Conservation (phyloP, 2,888 invertebrate species). For the Drosophila paucipuncta region DNA sequence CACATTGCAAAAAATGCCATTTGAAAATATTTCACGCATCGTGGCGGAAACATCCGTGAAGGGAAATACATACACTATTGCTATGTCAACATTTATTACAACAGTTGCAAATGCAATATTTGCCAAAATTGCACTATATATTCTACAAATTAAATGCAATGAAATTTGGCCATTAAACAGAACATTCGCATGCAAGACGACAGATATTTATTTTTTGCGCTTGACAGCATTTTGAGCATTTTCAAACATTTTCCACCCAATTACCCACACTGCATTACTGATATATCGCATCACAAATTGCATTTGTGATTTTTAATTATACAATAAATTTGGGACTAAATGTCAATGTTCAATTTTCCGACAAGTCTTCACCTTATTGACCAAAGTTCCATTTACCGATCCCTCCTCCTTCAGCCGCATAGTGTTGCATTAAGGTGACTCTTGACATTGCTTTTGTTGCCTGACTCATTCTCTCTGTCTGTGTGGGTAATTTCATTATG, state of each 20-base stretch:
- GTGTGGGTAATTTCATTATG: slow-evolving; percentile 71
- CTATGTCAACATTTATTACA: slow-evolving; percentile 28
- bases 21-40: slow-evolving; percentile 48
- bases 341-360: slow-evolving; percentile 15
- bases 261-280: slow-evolving; percentile 20
- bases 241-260: background rate
- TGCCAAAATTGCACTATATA: slow-evolving; percentile 37
- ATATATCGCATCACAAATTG: slow-evolving; percentile 45
- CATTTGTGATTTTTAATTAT: slow-evolving; percentile 55
- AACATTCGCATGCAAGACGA: background rate
- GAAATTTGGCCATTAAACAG: slow-evolving; percentile 7
- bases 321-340: slow-evolving; percentile 35
- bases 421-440: slow-evolving; percentile 11
- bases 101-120: slow-evolving; percentile 1
- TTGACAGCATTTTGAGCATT: slow-evolving; percentile 7
- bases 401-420: background rate
- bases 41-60: slow-evolving; percentile 10
- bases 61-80: slow-evolving; percentile 13
- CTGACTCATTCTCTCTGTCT: slow-evolving; percentile 16
- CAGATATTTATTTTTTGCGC: background rate
- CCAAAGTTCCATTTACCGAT: background rate
- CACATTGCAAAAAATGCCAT: slow-evolving; percentile 38
- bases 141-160: slow-evolving; percentile 31
- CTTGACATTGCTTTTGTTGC: slow-evolving; percentile 20
- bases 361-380: slow-evolving; percentile 30